Percentiles rank a stretch among this genome's conserved stretches.
These are phyloP conservation scores for Saccostrea cuccullata DNA, from an alignment of 1,140 invertebrate genomes.

Conservation along the genomic window DNA sequence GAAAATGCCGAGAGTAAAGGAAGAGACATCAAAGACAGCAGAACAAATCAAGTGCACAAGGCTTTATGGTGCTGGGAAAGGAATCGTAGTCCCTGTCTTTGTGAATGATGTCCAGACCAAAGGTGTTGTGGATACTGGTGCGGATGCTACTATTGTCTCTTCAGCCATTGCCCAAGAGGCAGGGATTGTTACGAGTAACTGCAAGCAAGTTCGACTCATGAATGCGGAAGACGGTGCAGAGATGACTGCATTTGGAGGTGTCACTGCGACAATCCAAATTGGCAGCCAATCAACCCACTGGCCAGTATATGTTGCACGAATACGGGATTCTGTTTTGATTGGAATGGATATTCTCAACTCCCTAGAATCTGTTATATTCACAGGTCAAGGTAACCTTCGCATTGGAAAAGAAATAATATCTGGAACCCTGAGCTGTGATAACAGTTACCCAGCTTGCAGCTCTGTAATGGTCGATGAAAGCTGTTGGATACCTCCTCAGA, in stretches of 20 bases:
- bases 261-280: neutral
- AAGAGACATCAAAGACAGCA: neutral
- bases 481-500: too few species aligned
- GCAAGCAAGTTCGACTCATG: neutral
- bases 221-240: neutral
- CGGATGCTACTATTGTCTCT: slow-evolving; percentile 3
- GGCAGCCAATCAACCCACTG: neutral
- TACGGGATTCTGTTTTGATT: neutral
- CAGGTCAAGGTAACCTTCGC: too few species aligned
- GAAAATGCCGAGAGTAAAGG: neutral
- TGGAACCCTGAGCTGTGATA: too few species aligned
- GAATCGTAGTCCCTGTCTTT: neutral
- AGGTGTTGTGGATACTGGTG: neutral
- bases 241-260: neutral
- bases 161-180: too few species aligned
- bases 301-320: neutral
- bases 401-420: too few species aligned
- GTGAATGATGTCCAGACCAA: neutral
- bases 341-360: neutral
- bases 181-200: neutral
- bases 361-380: too few species aligned
- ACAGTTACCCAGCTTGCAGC: too few species aligned
- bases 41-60: neutral
- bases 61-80: neutral
- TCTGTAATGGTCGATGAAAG: too few species aligned